Evolutionary conservation across 2,797 vertebrate species (phyloP).

Genomic region (Rhabdophis nuchalis): DNA sequence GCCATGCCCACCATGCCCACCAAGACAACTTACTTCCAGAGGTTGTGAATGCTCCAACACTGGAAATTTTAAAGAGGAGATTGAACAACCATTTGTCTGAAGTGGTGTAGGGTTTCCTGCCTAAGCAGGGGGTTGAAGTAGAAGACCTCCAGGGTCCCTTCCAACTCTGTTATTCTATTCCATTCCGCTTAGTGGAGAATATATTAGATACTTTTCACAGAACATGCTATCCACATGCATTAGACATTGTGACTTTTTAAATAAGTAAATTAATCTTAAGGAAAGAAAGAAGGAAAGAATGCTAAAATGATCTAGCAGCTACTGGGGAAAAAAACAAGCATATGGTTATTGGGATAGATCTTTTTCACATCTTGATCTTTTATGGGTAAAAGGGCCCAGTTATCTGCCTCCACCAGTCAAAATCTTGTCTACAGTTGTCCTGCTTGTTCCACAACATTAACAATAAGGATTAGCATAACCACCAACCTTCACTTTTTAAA

Average conservation of each 20-base stretch:
- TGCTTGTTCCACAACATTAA: constrained; percentile 65
- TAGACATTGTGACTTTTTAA: background rate
- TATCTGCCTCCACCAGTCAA: constrained; percentile 67
- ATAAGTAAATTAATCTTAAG: background rate
- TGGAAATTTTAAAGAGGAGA: too few species aligned
- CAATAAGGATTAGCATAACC: constrained; percentile 67
- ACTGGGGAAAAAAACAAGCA: constrained; percentile 57
- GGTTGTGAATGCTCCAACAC: too few species aligned
- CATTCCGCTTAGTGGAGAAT: background rate
- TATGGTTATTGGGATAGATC: constrained; percentile 66
- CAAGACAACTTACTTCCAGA: too few species aligned
- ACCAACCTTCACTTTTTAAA: constrained; percentile 53
- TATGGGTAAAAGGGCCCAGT: constrained; percentile 69
- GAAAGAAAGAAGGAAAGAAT: background rate
- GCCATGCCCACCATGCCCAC: too few species aligned
- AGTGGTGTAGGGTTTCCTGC: too few species aligned
- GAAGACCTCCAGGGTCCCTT: too few species aligned
- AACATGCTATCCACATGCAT: background rate
- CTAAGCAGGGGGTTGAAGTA: too few species aligned
- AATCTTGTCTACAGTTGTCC: constrained; percentile 69
- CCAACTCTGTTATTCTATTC: too few species aligned
- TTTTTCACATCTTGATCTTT: constrained; percentile 57
- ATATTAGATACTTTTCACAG: background rate
- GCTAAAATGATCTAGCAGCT: background rate
- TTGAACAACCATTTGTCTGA: too few species aligned